phyloP scores from a whole-genome alignment of 2,797 vertebrate genomes.

The Pseudochaenichthys georgianus region DNA sequence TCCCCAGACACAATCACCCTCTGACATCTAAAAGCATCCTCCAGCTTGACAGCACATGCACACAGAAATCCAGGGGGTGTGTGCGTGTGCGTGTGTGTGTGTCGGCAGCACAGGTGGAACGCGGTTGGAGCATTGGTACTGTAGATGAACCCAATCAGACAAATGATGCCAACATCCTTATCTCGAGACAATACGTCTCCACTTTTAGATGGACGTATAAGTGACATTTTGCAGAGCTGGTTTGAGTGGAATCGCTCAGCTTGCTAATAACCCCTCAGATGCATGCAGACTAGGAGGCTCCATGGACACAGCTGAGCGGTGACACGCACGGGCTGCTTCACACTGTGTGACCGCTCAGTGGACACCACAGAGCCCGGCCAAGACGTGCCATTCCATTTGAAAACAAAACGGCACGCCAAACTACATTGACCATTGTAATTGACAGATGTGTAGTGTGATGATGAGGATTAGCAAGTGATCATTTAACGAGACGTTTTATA shows the following conservation, averaged over 20 bases:
- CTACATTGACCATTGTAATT: neutral
- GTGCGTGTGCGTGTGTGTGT: no score
- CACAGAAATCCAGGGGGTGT: constrained; percentile 52
- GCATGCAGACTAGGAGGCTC: neutral
- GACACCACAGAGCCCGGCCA: neutral
- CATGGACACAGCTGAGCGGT: constrained; percentile 10
- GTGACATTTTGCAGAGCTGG: neutral
- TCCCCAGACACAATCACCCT: constrained; percentile 28
- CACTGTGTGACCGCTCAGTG: constrained; percentile 29
- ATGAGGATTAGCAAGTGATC: neutral
- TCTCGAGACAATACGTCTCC: neutral
- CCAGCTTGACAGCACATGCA: constrained; percentile 14
- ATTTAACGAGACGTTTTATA: neutral
- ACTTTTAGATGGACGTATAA: neutral
- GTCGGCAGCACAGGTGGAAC: neutral
- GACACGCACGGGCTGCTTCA: constrained; percentile 6
- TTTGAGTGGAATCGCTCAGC: neutral
- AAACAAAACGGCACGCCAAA: neutral
- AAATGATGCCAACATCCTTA: neutral
- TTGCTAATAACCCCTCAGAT: neutral
- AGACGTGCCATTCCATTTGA: neutral
- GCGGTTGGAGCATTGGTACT: neutral
- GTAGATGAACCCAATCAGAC: constrained; percentile 13
- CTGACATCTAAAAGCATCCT: constrained; percentile 4
- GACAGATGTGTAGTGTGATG: no score